A percentile compares a stretch with the other conserved stretches of the same genome.
phyloP scores from a whole-genome alignment of 1,140 invertebrate species.

The Zaprionus camerounensis region DNA sequence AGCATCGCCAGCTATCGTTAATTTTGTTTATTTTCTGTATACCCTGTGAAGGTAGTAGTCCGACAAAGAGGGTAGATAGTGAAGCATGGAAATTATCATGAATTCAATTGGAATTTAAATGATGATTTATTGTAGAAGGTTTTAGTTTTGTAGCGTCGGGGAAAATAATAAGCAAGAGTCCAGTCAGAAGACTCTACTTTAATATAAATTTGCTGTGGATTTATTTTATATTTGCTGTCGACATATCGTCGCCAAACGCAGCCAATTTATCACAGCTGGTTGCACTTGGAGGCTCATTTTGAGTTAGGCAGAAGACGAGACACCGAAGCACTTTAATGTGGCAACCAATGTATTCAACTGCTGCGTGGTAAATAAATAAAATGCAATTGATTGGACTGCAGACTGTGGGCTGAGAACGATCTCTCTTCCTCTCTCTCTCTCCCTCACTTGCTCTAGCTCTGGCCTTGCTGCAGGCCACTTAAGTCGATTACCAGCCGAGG shows the following conservation, averaged over 20 bases:
- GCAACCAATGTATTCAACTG: not conserved
- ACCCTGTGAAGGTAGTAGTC: not conserved
- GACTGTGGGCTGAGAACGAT: not conserved
- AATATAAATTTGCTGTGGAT: slow-evolving; percentile 4
- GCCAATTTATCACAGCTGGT: slow-evolving; percentile 37
- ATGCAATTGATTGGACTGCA: slow-evolving; percentile 30
- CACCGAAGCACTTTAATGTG: slow-evolving; percentile 50
- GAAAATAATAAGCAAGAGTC: not conserved
- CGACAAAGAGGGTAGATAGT: not conserved
- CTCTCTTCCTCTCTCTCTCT: not conserved
- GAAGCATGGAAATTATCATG: not conserved
- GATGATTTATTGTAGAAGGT: not conserved
- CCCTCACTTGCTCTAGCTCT: not conserved
- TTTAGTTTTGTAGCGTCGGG: not conserved
- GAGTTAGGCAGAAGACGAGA: not conserved
- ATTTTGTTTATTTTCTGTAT: slow-evolving; percentile 65
- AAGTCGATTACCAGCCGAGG: slow-evolving; percentile 52
- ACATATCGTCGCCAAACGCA: slow-evolving; percentile 11
- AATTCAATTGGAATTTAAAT: not conserved
- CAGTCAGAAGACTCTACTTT: not conserved
- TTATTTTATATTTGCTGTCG: slow-evolving; percentile 44
- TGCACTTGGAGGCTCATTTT: slow-evolving; percentile 44
- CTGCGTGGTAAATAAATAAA: slow-evolving; percentile 44
- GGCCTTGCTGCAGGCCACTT: slow-evolving; percentile 36
- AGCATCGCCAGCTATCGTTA: slow-evolving; percentile 45